Evolutionary conservation across 2,113 vertebrate species (phyloP), one percentile per base, ranked within the genome.

Genomic region (Acrocephalus kingi): DNA sequence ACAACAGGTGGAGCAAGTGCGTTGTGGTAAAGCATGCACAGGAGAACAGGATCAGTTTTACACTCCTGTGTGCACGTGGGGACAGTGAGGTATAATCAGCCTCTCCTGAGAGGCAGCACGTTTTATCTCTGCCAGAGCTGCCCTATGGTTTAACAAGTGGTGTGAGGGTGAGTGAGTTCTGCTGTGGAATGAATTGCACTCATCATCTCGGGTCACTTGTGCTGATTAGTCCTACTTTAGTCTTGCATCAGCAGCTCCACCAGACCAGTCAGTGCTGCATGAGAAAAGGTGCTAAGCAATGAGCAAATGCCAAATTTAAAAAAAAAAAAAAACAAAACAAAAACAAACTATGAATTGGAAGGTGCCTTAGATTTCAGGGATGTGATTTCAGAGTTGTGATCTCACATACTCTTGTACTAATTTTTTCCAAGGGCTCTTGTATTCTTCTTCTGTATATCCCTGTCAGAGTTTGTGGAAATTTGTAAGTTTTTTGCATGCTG

Each of bases 1-100:
- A 56, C 97, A 95, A 90, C 74, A 97, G 97, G 37, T 87, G 95
- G 96, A 89, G 93, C 76, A 84, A 90, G 61, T 16, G 87, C 33
- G 10, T 78, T 66, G 63, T n/a, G 56, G 31, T 62, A 49, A 68
- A 25, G 68, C 4, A 2, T 1, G 15, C 13, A 18, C 2, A 4
- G 66, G 8, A 39, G 41, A 84, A 25, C 0, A 0, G 4, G 51
- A 62, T 30, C 6, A 4, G 1, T 33, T 73, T 68, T 33, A n/a
- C 5, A 0, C 24, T 11, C 11, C 17, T 15, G 2, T 20, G n/a
- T 39, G 35, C 4, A 0, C 8, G 0, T 6, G 43, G 33, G 27
- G 39, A 30, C n/a, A 69, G 33, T 3, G 5, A 59, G 23, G 25
- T 3, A 1, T 39, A 2, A 22, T 7, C 62, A 46, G 0, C 16